A percentile compares a stretch with the other conserved stretches of the same genome.
Evolutionary conservation across 2,113 vertebrate genomes (phyloP).

Genomic region (Falcunculus frontatus): DNA sequence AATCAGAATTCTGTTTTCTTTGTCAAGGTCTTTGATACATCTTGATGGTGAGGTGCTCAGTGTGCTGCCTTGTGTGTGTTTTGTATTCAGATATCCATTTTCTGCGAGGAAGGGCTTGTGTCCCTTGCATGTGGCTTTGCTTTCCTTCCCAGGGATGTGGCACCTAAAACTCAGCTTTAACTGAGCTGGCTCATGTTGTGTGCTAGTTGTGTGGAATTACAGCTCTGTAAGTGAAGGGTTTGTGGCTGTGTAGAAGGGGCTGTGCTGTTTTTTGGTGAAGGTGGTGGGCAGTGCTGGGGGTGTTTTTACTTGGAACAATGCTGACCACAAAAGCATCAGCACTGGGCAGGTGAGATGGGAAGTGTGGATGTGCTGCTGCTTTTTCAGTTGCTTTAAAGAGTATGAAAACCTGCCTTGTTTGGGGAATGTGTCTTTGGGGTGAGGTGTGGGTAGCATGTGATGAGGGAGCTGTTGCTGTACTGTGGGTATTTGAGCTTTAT

Average conservation of each 20-base stretch:
- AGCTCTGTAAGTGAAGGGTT: fast-evolving
- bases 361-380: background rate
- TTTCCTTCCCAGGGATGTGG: fast-evolving
- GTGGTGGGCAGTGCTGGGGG: background rate
- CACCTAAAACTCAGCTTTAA: background rate
- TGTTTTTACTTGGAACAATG: fast-evolving
- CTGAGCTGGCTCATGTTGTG: fast-evolving
- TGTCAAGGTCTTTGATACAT: fast-evolving
- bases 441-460: background rate
- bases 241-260: background rate
- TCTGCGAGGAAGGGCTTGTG: background rate
- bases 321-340: fast-evolving
- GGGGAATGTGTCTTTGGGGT: background rate
- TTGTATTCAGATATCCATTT: fast-evolving
- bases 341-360: fast-evolving
- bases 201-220: fast-evolving
- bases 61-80: fast-evolving
- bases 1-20: background rate
- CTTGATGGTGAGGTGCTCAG: background rate
- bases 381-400: fast-evolving
- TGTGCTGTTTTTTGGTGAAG: fast-evolving
- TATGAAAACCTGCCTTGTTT: fast-evolving
- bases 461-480: background rate
- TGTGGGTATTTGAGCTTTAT: background rate
- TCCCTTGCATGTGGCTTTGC: fast-evolving